Evolutionary conservation across 1,140 invertebrate species (phyloP), one percentile per base, ranked within the genome.

Genomic region (Drosophila parvula): DNA sequence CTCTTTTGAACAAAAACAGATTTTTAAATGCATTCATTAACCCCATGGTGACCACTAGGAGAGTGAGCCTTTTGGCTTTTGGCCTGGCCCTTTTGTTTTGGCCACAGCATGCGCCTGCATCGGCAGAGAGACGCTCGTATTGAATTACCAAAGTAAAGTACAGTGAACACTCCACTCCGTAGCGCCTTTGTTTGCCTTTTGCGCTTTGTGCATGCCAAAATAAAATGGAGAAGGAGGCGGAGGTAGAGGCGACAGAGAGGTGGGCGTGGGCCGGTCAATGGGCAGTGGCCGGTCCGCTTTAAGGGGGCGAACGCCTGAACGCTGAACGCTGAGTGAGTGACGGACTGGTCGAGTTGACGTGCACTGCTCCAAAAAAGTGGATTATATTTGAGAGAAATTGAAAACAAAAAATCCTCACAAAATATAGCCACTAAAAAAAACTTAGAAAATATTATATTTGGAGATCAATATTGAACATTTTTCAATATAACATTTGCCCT

Each of bases 171-270:
- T 71, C 43, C 28, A 50, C 56, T 47, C 41, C 51, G 51, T 9
- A 27, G 53, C 18, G 43, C 79, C 71, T 86, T 86, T 86, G 79
- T 86, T 81, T 79, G 62, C 60, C 68, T 64, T 81, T 65, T 78
- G 61, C 57, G 74, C 81, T 85, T 85, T 85, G 81, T 86, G 83
- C 71, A 81, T 86, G 75, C 79, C 75, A 86, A 86, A 86, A 81
- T 81, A 86, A 78, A 70, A 73, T 65, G 45, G 70, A 58, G 45
- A 38, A 22, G n/a, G 18, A 0, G 16, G 30, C 44, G 32, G 50
- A 30, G 28, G 50, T 61, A 47, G 55, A 61, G 55, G 38, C 51
- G 30, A 32, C 74, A 53, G 38, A 51, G 65, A 14, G 36, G 77
- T 68, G 74, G 74, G 74, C 74, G 63, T 61, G 63, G 62, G 74